Evolutionary conservation across 2,888 invertebrate genomes (phyloP).

Genomic region (Alsophila aescularia): DNA sequence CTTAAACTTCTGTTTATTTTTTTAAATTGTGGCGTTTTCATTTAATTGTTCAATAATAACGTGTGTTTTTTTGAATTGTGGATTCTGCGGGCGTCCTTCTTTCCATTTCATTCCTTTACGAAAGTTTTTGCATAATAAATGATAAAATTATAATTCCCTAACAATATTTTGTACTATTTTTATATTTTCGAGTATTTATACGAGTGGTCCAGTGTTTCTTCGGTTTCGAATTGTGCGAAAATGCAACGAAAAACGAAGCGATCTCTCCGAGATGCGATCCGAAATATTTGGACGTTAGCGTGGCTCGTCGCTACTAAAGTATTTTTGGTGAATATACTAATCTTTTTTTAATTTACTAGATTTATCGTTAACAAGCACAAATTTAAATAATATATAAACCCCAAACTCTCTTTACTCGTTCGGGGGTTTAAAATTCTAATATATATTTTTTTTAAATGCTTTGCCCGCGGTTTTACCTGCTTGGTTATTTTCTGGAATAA

Average conservation of each 20-base stretch:
- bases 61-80: too few species aligned
- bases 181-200: neutral
- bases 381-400: too few species aligned
- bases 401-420: too few species aligned
- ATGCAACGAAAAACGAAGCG: constrained; percentile 30
- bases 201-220: constrained; percentile 8
- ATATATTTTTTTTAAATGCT: too few species aligned
- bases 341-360: neutral
- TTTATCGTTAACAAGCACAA: too few species aligned
- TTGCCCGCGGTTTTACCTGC: too few species aligned
- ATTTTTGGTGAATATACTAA: constrained; percentile 63
- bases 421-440: too few species aligned
- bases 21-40: too few species aligned
- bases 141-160: neutral
- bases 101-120: too few species aligned
- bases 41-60: too few species aligned
- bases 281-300: constrained; percentile 71
- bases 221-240: constrained; percentile 18
- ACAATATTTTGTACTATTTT: neutral
- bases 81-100: too few species aligned
- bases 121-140: neutral
- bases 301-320: constrained; percentile 75
- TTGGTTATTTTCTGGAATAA: too few species aligned
- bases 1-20: neutral
- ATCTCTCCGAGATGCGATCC: constrained; percentile 17